Evolutionary conservation across 1,140 invertebrate genomes (phyloP).

Genomic region (Neelides sp.): DNA sequence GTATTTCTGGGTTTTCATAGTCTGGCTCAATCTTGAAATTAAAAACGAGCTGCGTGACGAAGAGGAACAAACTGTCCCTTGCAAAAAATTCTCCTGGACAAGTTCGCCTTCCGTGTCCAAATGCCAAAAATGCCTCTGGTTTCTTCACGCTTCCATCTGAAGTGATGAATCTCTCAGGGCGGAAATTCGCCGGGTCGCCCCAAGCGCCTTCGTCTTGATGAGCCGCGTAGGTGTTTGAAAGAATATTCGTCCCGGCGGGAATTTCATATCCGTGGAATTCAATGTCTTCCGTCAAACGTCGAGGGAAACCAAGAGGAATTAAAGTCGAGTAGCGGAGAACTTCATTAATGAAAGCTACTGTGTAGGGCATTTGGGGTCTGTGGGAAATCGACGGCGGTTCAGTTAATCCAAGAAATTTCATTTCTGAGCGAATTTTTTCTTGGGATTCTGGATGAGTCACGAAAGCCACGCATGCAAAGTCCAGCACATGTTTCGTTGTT

Average conservation of each 20-base stretch:
- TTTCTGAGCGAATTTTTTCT: conserved; percentile 48
- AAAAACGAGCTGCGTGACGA: conserved; percentile 62
- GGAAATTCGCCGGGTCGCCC: conserved; percentile 33
- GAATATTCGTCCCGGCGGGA: conserved; percentile 34
- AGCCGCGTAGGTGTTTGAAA: conserved; percentile 35
- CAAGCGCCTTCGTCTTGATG: conserved; percentile 33
- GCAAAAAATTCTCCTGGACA: conserved; percentile 75
- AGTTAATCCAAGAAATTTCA: conserved; percentile 42
- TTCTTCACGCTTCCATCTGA: conserved; percentile 24
- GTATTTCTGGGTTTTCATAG: too few relatives aligned
- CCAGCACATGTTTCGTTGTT: conserved; percentile 57
- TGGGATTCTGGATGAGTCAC: conserved; percentile 53
- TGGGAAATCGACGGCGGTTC: conserved; percentile 37
- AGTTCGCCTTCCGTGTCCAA: conserved; percentile 51
- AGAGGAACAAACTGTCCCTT: conserved; percentile 69
- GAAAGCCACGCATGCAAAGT: conserved; percentile 57
- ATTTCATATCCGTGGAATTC: conserved; percentile 31
- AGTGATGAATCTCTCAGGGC: conserved; percentile 35
- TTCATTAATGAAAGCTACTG: conserved; percentile 33
- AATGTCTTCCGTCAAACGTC: conserved; percentile 10
- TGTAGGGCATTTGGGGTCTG: conserved; percentile 34
- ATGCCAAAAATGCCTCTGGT: conserved; percentile 13
- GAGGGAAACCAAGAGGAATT: conserved; percentile 20
- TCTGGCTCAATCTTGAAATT: conserved; percentile 55
- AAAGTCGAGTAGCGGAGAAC: conserved; percentile 18